Evolutionary conservation across 2,797 vertebrate species (phyloP).

Genomic region (Rousettus madagascariensis): DNA sequence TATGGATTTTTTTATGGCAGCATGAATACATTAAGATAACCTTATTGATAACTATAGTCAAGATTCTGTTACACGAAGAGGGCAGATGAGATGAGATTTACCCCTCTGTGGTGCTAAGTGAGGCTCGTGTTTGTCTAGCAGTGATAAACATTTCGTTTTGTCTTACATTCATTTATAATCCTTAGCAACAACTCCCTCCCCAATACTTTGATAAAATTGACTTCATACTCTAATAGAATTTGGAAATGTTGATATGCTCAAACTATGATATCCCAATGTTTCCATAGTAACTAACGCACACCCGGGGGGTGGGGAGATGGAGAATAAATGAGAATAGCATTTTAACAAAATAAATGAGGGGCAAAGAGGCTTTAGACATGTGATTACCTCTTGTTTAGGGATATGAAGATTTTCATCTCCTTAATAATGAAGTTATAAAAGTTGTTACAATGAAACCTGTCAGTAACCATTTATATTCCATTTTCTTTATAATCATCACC

Average conservation of each 20-base stretch:
- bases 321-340: conserved; percentile 62
- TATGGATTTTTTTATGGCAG: background rate
- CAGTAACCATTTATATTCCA: conserved; percentile 66
- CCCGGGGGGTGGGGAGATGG: conserved; percentile 26
- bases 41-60: background rate
- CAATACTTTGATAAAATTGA: conserved; percentile 52
- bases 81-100: background rate
- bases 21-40: background rate
- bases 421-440: conserved; percentile 68
- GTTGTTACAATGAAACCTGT: conserved; percentile 68
- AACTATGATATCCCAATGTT: conserved; percentile 64
- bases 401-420: conserved; percentile 68
- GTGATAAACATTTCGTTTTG: conserved; percentile 14
- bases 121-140: background rate
- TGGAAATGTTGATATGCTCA: conserved; percentile 56
- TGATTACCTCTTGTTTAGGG: conserved; percentile 74
- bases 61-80: background rate
- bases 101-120: conserved; percentile 16
- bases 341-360: conserved; percentile 71
- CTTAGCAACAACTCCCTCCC: conserved; percentile 14
- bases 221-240: conserved; percentile 51
- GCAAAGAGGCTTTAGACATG: conserved; percentile 69
- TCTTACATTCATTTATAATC: conserved; percentile 54
- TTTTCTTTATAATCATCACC: conserved; percentile 60
- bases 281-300: conserved; percentile 78